A percentile compares a stretch with the other conserved stretches of the same genome.
Evolutionary conservation across 2,113 vertebrate genomes (phyloP).

Genomic region (Misgurnus mizolepis): DNA sequence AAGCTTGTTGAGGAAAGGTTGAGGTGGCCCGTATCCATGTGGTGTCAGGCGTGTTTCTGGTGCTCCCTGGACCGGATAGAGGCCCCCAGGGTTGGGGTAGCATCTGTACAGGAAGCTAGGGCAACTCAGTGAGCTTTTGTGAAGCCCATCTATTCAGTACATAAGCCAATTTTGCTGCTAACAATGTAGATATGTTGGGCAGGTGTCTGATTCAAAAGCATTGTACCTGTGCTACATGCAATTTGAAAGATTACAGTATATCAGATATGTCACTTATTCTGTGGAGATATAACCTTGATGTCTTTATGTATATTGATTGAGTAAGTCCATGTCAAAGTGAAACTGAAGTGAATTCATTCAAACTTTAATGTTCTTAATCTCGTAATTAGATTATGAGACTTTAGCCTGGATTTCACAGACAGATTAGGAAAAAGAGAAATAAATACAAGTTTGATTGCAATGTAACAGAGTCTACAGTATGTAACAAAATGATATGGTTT

Average conservation of each 20-base stretch:
- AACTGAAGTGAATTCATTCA: too few species aligned
- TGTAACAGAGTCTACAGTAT: not conserved
- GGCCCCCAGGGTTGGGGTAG: slow-evolving; percentile 10
- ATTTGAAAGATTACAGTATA: too few species aligned
- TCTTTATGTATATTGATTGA: too few species aligned
- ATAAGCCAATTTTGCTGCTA: not conserved
- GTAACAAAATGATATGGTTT: not conserved
- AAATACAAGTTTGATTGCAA: not conserved
- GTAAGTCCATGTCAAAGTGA: too few species aligned
- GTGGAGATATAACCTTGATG: too few species aligned
- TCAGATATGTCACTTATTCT: too few species aligned
- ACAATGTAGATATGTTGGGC: not conserved
- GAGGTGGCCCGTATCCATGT: slow-evolving; percentile 11
- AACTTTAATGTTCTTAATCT: too few species aligned
- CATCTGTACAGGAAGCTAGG: slow-evolving; percentile 39
- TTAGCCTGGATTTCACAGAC: too few species aligned
- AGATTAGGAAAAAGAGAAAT: not conserved
- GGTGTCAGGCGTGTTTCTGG: slow-evolving; percentile 5
- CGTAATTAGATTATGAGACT: too few species aligned
- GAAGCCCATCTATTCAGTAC: not conserved
- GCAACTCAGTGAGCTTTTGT: not conserved
- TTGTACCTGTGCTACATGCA: too few species aligned
- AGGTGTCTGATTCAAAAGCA: not conserved
- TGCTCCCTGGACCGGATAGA: slow-evolving; percentile 16
- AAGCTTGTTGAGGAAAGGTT: slow-evolving; percentile 18